phyloP scores from a whole-genome alignment of 2,113 vertebrate genomes.

The Gracilinanus agilis region DNA sequence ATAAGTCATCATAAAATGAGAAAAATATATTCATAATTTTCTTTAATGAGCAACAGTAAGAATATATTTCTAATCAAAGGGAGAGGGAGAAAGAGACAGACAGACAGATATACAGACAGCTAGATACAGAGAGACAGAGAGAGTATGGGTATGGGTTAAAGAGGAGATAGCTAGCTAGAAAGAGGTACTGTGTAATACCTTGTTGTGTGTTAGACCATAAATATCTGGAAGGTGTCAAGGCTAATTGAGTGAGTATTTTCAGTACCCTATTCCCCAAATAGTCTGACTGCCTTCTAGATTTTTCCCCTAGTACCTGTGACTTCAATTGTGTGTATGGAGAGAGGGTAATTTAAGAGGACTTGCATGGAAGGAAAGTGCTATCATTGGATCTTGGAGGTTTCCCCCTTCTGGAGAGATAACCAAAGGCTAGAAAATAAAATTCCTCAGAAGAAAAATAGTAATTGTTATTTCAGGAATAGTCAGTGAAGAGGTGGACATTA shows the following conservation, averaged over 20 bases:
- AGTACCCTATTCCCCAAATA: not conserved
- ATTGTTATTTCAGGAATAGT: not conserved
- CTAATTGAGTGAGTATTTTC: not conserved
- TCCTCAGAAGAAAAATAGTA: not conserved
- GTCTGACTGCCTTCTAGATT: not conserved
- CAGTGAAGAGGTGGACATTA: not conserved
- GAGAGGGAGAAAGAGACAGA: too few relatives aligned
- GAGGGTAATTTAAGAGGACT: not conserved
- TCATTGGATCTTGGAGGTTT: not conserved
- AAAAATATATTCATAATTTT: constrained; percentile 49
- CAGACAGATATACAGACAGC: too few relatives aligned
- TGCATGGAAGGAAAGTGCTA: not conserved
- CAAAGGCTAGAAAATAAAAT: not conserved
- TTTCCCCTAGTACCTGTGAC: not conserved
- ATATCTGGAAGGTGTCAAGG: not conserved
- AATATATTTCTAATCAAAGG: not conserved
- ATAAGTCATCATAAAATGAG: constrained; percentile 30
- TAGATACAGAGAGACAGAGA: too few relatives aligned
- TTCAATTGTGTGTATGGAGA: not conserved
- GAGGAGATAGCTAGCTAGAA: not conserved
- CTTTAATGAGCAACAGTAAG: constrained; percentile 7
- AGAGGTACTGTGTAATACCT: not conserved
- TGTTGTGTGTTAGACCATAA: not conserved
- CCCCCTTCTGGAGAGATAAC: not conserved
- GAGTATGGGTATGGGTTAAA: not conserved